Percentiles rank a stretch among this genome's conserved stretches.
phyloP scores from a whole-genome alignment of 2,113 vertebrate species.

The Chlorocebus sabaeus region DNA sequence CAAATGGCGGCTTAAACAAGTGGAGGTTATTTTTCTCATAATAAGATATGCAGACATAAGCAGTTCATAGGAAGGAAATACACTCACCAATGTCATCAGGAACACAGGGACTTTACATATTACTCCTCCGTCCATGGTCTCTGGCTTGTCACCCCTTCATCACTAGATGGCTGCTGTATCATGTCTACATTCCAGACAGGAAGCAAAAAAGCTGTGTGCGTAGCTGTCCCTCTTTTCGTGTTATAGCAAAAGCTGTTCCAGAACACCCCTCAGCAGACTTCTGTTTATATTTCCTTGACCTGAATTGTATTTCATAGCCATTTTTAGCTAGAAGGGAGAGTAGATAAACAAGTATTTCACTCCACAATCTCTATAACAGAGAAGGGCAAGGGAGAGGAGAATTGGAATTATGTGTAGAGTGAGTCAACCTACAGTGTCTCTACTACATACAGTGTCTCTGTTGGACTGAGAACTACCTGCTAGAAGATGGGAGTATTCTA shows the following conservation, averaged over 20 bases:
- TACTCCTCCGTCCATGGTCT: accelerated
- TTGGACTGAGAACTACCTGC: background rate
- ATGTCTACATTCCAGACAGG: background rate
- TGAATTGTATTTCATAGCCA: background rate
- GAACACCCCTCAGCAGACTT: background rate
- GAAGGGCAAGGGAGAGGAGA: background rate
- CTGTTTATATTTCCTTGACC: background rate
- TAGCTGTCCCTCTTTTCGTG: background rate
- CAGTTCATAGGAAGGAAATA: background rate
- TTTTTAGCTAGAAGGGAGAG: background rate
- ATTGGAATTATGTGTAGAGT: background rate
- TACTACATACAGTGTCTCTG: background rate
- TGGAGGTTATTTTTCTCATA: background rate
- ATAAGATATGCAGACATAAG: background rate
- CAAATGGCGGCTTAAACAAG: background rate
- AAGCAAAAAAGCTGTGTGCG: background rate
- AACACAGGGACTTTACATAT: accelerated
- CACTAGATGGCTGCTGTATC: background rate
- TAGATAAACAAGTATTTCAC: background rate
- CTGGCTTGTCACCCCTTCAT: background rate
- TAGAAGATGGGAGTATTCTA: background rate
- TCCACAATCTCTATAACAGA: background rate
- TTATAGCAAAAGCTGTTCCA: background rate
- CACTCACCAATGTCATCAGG: accelerated
- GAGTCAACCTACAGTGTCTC: no score